phyloP scores from a whole-genome alignment of 2,888 invertebrate species.

The Bimastos eiseni region DNA sequence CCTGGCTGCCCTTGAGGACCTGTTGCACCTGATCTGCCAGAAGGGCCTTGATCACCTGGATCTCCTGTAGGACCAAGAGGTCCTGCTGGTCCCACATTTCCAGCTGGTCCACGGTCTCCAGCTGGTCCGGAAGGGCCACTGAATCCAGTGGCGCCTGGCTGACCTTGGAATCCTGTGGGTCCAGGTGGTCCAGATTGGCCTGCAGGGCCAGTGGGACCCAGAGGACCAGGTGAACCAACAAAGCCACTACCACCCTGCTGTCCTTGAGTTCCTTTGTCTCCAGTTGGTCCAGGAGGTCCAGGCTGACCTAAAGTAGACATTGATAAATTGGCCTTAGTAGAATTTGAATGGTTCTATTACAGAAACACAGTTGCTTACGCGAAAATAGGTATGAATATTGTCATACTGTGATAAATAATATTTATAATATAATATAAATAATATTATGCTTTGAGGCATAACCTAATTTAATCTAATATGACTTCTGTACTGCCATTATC shows the following conservation, averaged over 20 bases:
- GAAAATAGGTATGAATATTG: background rate
- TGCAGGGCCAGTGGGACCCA: conserved; percentile 38
- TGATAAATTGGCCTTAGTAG: background rate
- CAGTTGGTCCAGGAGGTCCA: conserved; percentile 32
- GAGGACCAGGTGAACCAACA: conserved; percentile 37
- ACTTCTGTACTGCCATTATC: too few relatives aligned
- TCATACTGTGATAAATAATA: background rate
- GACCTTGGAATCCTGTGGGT: conserved; percentile 34
- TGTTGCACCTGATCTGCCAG: conserved; percentile 36
- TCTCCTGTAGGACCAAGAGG: conserved; percentile 37
- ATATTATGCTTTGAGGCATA: background rate
- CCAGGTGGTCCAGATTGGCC: conserved; percentile 27
- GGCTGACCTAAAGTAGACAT: conserved; percentile 1
- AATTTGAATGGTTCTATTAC: background rate
- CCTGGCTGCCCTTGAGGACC: conserved; percentile 44
- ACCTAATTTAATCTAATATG: too few relatives aligned
- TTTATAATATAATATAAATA: background rate
- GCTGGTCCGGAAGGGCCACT: conserved; percentile 31
- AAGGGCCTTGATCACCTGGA: conserved; percentile 37
- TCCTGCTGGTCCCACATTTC: conserved; percentile 38
- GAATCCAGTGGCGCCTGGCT: conserved; percentile 34
- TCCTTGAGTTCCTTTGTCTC: conserved; percentile 32
- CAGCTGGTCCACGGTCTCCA: conserved; percentile 31
- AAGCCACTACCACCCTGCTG: conserved; percentile 30
- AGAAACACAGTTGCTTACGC: background rate